These are phyloP conservation scores for Hystrix brachyura DNA, from an alignment of 2,113 vertebrate genomes.

Conservation along the genomic window DNA sequence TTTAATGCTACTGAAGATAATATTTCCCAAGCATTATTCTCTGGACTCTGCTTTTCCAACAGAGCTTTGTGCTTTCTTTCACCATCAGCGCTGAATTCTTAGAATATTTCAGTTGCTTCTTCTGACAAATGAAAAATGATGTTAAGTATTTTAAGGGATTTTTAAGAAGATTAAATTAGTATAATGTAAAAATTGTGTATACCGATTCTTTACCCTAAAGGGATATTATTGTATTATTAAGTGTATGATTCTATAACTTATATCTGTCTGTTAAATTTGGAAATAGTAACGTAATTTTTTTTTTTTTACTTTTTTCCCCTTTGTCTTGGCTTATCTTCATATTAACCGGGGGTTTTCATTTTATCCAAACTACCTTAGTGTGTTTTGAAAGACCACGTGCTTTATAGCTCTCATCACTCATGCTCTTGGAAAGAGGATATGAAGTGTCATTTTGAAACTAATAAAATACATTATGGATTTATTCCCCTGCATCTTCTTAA, in stretches of 20 bases:
- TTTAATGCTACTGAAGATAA: neutral
- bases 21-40: constrained; percentile 7
- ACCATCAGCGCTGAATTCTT: neutral
- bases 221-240: neutral
- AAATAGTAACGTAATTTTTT: neutral
- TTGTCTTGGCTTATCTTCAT: neutral
- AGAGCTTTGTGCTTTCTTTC: neutral
- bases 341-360: neutral
- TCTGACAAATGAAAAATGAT: neutral
- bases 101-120: neutral
- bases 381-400: neutral
- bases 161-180: neutral
- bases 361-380: neutral
- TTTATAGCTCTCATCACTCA: neutral
- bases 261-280: neutral
- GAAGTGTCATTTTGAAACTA: constrained; percentile 52
- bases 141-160: neutral
- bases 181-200: neutral
- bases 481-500: neutral
- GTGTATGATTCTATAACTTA: neutral
- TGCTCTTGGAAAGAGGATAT: neutral
- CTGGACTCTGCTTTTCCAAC: neutral
- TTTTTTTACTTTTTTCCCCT: neutral
- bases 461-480: neutral
- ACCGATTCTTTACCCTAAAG: neutral